Base-by-base conservation (phyloP, 2,113 vertebrate species). In the Oreochromis aureus region DNA sequence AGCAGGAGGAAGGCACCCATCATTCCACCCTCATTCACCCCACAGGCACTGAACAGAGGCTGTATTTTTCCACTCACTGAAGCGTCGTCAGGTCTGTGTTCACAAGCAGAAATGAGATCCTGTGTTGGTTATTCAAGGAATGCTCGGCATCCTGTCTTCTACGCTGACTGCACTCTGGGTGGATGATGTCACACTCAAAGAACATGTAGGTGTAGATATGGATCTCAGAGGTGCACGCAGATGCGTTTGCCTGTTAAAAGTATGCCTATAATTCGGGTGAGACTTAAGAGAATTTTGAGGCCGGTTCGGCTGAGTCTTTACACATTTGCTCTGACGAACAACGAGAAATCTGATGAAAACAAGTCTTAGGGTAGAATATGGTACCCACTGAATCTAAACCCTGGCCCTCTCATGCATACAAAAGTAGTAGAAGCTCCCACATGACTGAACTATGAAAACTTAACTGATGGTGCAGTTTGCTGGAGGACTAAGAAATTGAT, bases 41-140 rank as follows among this genome's bases (percentile, higher is more conserved):
- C 34, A 1, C 51, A 10, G 55, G 61, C 81, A 39, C 89, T 78
- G 58, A 86, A 84, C 59, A 53, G 83, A 88, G 92, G 13, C 85
- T 85, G 94, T 95, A 93, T 84, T 95, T 95, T 96, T 96, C 94
- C 95, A 95, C 92, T 95, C 85, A 4, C 78, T 39, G 19, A 82
- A 80, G 90, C 81, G 41, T 44, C 51, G 10, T 41, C 56, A 4
- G 85, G 76, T 53, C 85, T 89, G 90, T 87, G 93, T 94, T 95
- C 91, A 86, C 93, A 93, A 80, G 92, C 90, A 89, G 92, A 84
- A 89, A 91, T 84, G 80, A 92, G 93, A 95, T 93, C 94, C 94
- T 91, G 85, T 90, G 91, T 92, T 87, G 89, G 92, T 90, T 88
- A 95, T 94, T 93, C 86, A 16, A 89, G 92, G 93, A 96, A 95